Conservation (phyloP, 37 sponge, comb jelly and placozoan genomes). For the Halichondria panicea region DNA sequence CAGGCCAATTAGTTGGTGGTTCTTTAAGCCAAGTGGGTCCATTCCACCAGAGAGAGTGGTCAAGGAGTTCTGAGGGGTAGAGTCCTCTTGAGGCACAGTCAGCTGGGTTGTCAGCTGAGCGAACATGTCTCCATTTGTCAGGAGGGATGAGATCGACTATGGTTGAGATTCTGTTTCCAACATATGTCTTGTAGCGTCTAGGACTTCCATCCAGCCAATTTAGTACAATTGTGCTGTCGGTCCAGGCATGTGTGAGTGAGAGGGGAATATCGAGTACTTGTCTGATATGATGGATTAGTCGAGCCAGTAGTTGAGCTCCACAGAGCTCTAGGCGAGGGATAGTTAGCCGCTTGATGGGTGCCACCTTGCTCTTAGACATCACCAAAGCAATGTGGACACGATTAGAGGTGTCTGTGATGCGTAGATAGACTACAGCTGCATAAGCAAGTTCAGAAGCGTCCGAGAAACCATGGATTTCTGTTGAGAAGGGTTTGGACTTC, state of each 20-base stretch:
- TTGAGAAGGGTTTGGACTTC: background rate
- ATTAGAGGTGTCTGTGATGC: conserved; percentile 15
- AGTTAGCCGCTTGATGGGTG: conserved; percentile 41
- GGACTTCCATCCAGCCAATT: conserved; percentile 35
- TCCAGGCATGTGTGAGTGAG: conserved; percentile 35
- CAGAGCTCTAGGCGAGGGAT: conserved; percentile 40
- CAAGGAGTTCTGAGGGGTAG: too few relatives aligned
- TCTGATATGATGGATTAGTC: conserved; percentile 28
- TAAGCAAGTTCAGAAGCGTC: conserved; percentile 39
- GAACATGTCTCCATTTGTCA: too few relatives aligned
- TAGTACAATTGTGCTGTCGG: conserved; percentile 51
- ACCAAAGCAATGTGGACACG: conserved; percentile 10
- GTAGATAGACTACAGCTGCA: conserved; percentile 45
- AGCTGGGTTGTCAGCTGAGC: too few relatives aligned
- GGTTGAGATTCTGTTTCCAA: too few relatives aligned
- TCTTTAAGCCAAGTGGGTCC: too few relatives aligned
- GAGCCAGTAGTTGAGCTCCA: conserved; percentile 37
- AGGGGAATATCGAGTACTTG: conserved; percentile 8
- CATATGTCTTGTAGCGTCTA: too few relatives aligned
- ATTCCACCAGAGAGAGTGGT: too few relatives aligned
- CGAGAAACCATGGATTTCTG: conserved; percentile 17
- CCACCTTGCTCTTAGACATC: conserved; percentile 28
- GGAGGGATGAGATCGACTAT: too few relatives aligned
- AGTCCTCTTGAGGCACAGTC: too few relatives aligned
- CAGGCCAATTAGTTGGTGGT: too few relatives aligned